A percentile compares a stretch with the other conserved stretches of the same genome.
Conservation (phyloP, 2,797 vertebrate species). For the Galago senegalensis region DNA sequence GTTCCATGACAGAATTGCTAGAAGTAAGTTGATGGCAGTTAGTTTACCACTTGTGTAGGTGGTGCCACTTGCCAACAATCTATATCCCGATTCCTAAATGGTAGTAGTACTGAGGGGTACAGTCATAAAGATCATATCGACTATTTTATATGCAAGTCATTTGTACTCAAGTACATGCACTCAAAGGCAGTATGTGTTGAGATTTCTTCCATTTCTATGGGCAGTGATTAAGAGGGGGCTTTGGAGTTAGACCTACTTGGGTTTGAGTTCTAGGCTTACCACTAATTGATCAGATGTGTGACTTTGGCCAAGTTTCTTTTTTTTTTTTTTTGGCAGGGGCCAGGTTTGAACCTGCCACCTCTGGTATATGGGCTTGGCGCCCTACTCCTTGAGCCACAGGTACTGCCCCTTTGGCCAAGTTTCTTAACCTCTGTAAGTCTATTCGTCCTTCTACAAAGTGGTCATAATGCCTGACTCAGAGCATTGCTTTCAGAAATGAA, state of each 20-base stretch:
- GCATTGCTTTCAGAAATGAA: background rate
- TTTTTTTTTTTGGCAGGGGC: too few relatives aligned
- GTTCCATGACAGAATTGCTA: background rate
- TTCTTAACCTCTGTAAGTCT: background rate
- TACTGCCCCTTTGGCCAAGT: background rate
- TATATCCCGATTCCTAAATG: background rate
- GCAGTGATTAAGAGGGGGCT: background rate
- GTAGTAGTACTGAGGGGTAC: background rate
- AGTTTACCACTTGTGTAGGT: background rate
- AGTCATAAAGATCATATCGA: background rate
- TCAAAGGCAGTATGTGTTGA: background rate
- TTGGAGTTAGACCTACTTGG: background rate
- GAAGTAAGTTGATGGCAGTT: background rate
- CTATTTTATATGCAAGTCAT: background rate
- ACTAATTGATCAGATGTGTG: background rate
- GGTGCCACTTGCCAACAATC: background rate
- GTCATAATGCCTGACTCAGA: background rate
- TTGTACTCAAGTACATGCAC: background rate
- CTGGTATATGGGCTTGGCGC: too few relatives aligned
- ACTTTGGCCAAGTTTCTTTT: background rate
- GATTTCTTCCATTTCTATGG: background rate
- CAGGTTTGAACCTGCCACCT: too few relatives aligned
- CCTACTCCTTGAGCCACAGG: too few relatives aligned
- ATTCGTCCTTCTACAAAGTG: background rate
- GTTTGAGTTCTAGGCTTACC: background rate